Base-by-base conservation (phyloP, 2,888 invertebrate species). In the Muscina levida region DNA sequence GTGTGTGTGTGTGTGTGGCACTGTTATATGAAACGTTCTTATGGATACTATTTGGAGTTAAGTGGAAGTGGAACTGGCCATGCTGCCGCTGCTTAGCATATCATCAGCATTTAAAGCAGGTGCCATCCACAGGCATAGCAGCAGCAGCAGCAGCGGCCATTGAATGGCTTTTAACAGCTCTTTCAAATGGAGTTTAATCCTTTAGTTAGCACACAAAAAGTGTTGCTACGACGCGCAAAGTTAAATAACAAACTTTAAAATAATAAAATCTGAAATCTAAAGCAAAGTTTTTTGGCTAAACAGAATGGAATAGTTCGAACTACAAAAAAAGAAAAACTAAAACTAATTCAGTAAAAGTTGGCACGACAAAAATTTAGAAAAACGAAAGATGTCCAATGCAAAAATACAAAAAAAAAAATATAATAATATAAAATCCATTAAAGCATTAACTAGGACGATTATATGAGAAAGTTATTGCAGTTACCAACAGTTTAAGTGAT, bases 51-150 rank as follows among this genome's bases (percentile, higher is more conserved):
- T 31, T 31, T 31, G 26, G 37, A 4, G 37, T 37, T 10, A 37
- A 10, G 5, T 10, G 51, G 10, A 53, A 24, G 22, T 56, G 1
- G 26, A 56, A 11, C 26, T 26, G 24, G 48, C 44, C n/a, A 24
- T 17, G 19, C 31, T 31, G 15, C 22, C 11, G 79, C 67, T 82
- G 81, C 80, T 84, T 83, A 80, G 84, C 84, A 82, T 84, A 80
- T 72, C 82, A 82, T 82, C 82, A 80, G 70, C 78, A 83, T 82
- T 84, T 77, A 76, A 79, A 82, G 70, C 82, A 83, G 83, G 84
- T 82, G 76, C 68, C 62, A 76, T n/a, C 26, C 37, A 75, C n/a
- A n/a, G n/a, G 84, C 84, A 82, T 84, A 80, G 71, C 82, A 82
- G 80, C 82, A 80, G 68, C 78, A 83, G 82, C 83, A 76, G 73